Conservation (phyloP, 2,888 invertebrate species). For the Caenorhabditis sinica region DNA sequence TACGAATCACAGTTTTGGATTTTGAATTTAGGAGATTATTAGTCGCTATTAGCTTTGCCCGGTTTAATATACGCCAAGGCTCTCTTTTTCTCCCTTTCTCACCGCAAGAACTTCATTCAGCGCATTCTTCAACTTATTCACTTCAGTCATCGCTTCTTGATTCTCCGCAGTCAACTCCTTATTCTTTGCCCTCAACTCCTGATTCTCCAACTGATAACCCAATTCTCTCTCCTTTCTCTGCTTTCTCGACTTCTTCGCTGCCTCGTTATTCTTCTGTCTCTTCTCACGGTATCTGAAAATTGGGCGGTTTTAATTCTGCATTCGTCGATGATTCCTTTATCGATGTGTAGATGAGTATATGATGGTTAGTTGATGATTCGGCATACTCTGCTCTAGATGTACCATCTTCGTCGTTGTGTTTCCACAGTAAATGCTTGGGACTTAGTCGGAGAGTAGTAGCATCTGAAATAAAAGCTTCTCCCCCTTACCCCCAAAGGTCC, state of each 20-base stretch:
- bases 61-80: no score
- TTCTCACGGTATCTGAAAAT: slow-evolving; percentile 71
- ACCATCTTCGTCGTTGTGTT: background rate
- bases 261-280: slow-evolving; percentile 74
- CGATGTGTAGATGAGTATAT: background rate
- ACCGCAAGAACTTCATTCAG: background rate
- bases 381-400: background rate
- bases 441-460: slow-evolving; percentile 10
- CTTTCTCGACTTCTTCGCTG: slow-evolving; percentile 76
- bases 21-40: no score
- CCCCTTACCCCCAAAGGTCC: slow-evolving; percentile 5
- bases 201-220: slow-evolving; percentile 36
- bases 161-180: background rate
- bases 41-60: no score
- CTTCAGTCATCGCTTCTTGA: background rate
- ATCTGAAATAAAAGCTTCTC: slow-evolving; percentile 17
- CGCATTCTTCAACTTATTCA: background rate
- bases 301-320: background rate
- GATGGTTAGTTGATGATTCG: background rate
- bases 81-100: background rate
- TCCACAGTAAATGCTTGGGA: background rate
- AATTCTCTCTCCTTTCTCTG: slow-evolving; percentile 70
- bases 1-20: no score
- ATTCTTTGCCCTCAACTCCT: background rate
- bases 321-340: background rate